Percentiles rank a stretch among this genome's conserved stretches.
Evolutionary conservation across 2,113 vertebrate genomes (phyloP).

Genomic region (Tautogolabrus adspersus): DNA sequence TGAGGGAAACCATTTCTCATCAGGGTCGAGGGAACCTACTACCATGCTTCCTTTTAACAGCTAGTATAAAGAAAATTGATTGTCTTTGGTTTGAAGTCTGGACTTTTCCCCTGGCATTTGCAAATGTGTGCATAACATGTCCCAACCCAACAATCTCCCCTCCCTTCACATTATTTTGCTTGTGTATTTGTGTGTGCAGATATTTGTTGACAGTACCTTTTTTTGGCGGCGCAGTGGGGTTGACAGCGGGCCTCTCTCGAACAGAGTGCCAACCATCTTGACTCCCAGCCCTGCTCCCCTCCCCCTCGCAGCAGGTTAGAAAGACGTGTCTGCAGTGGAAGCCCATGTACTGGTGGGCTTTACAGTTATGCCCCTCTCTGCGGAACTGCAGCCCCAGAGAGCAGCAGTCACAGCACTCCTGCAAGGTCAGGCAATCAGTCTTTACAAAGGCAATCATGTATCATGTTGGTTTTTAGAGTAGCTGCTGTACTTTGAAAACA

Average conservation of each 20-base stretch:
- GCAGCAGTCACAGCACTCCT: conserved; percentile 97
- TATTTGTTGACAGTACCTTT: conserved; percentile 83
- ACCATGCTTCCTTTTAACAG: conserved; percentile 36
- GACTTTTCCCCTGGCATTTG: conserved; percentile 1
- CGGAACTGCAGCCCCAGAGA: conserved; percentile 87
- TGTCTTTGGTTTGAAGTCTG: conserved; percentile 21
- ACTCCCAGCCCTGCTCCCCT: conserved; percentile 69
- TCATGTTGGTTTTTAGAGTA: neutral
- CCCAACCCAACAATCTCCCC: neutral
- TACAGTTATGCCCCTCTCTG: conserved; percentile 84
- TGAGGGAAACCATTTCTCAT: conserved; percentile 25
- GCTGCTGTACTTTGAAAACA: neutral
- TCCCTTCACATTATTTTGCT: neutral
- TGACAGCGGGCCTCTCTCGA: conserved; percentile 80
- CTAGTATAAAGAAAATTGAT: conserved; percentile 39
- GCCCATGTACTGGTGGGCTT: conserved; percentile 87
- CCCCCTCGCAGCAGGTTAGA: conserved; percentile 89
- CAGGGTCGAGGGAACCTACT: conserved; percentile 4
- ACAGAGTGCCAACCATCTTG: conserved; percentile 78
- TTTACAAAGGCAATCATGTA: neutral
- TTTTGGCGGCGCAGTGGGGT: conserved; percentile 76
- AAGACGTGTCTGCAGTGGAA: conserved; percentile 91
- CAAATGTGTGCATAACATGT: neutral
- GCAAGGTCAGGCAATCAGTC: conserved; percentile 57
- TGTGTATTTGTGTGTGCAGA: conserved; percentile 18